Evolutionary conservation across 2,113 vertebrate genomes (phyloP).

Genomic region (Macquaria australasica): DNA sequence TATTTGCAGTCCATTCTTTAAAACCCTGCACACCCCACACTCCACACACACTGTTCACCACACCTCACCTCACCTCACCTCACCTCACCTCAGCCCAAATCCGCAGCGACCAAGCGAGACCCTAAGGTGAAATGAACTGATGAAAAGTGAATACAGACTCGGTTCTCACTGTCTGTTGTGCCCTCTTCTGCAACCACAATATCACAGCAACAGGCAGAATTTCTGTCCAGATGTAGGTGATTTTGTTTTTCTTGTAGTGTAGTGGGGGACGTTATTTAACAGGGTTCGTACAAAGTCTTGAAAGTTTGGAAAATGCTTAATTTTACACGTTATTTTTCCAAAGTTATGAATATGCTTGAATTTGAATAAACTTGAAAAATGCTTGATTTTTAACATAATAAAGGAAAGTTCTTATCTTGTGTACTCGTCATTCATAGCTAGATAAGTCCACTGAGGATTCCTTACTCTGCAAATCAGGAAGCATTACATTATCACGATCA

Average conservation of each 20-base stretch:
- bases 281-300: too few species aligned
- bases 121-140: background rate
- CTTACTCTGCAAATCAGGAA: too few species aligned
- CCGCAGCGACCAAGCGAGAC: background rate
- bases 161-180: background rate
- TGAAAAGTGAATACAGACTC: constrained; percentile 20
- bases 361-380: too few species aligned
- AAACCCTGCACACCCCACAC: background rate
- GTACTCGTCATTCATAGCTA: too few species aligned
- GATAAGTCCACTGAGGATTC: too few species aligned
- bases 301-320: too few species aligned
- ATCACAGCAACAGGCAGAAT: background rate
- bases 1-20: constrained; percentile 19
- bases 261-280: background rate
- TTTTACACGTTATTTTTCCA: too few species aligned
- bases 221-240: background rate
- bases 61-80: background rate
- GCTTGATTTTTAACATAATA: too few species aligned
- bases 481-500: too few species aligned
- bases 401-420: too few species aligned
- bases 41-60: background rate
- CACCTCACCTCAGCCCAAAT: constrained; percentile 8
- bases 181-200: background rate
- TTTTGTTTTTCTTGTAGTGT: too few species aligned
- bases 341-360: too few species aligned